Conservation (phyloP, 2,113 vertebrate species). For the Chrysemys picta region DNA sequence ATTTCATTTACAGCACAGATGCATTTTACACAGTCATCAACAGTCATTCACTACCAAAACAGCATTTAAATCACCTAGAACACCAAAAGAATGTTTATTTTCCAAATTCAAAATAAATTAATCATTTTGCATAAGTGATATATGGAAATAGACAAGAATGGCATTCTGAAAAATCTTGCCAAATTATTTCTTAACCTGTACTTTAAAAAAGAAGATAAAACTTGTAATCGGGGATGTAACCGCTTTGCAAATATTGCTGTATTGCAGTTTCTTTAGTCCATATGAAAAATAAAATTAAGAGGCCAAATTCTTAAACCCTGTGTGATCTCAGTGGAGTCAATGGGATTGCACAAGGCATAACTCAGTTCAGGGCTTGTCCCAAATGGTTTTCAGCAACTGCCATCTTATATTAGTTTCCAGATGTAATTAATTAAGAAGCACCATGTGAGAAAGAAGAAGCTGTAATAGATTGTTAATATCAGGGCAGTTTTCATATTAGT, state of each 20-base stretch:
- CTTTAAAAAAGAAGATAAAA: constrained; percentile 66
- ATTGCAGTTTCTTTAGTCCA: constrained; percentile 56
- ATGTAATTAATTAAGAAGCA: constrained; percentile 55
- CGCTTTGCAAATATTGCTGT: constrained; percentile 67
- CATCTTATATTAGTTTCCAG: constrained; percentile 60
- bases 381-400: constrained; percentile 44
- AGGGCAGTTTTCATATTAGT: constrained; percentile 51
- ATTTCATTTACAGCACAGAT: constrained; percentile 90
- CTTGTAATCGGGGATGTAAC: constrained; percentile 61
- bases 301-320: not conserved
- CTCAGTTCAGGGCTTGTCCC: not conserved
- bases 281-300: constrained; percentile 27
- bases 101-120: constrained; percentile 75
- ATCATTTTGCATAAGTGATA: constrained; percentile 65
- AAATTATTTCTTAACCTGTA: constrained; percentile 61
- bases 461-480: constrained; percentile 56
- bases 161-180: constrained; percentile 68
- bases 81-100: constrained; percentile 78
- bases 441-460: constrained; percentile 53
- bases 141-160: constrained; percentile 57
- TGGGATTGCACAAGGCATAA: not conserved
- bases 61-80: constrained; percentile 85
- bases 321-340: not conserved
- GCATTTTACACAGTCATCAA: constrained; percentile 89
- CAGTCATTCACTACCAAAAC: constrained; percentile 84